These are phyloP conservation scores for Druceiella hillmani DNA, from an alignment of 2,888 invertebrate genomes.

Conservation along the genomic window DNA sequence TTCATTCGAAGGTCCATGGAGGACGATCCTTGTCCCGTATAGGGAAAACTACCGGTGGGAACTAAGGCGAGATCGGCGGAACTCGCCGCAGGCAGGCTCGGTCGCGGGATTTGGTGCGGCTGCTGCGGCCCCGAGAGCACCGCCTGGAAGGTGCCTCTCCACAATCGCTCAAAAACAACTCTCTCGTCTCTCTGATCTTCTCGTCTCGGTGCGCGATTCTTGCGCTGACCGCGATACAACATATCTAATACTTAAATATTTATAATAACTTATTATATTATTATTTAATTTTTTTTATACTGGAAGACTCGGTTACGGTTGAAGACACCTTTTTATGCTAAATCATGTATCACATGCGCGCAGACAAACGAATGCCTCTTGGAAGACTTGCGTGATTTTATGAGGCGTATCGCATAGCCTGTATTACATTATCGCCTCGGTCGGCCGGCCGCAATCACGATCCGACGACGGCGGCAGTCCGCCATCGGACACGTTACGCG, in stretches of 20 bases:
- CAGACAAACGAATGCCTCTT: conserved; percentile 30
- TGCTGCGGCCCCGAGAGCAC: conserved; percentile 36
- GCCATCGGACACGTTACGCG: too few species aligned
- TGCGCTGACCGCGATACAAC: conserved; percentile 33
- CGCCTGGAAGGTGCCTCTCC: conserved; percentile 61
- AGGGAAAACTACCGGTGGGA: conserved; percentile 23
- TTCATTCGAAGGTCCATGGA: conserved; percentile 24
- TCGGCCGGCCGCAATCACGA: conserved; percentile 29
- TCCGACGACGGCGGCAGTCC: conserved; percentile 48
- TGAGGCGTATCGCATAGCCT: too few species aligned
- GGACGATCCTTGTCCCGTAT: conserved; percentile 11
- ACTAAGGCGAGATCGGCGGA: too few species aligned
- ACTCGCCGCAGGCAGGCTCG: conserved; percentile 29
- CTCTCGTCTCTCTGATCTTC: conserved; percentile 49
- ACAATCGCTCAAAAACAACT: conserved; percentile 64
- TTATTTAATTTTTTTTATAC: conserved; percentile 34
- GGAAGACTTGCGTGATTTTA: neutral
- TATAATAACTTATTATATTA: conserved; percentile 3
- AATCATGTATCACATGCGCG: conserved; percentile 34
- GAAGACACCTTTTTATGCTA: conserved; percentile 29
- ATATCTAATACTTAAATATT: neutral
- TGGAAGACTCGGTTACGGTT: conserved; percentile 53
- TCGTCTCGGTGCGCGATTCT: conserved; percentile 44
- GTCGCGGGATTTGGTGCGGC: conserved; percentile 35
- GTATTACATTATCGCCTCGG: conserved; percentile 10